These are phyloP conservation scores for Oncorhynchus nerka DNA, from an alignment of 2,113 vertebrate genomes.

Conservation along the genomic window DNA sequence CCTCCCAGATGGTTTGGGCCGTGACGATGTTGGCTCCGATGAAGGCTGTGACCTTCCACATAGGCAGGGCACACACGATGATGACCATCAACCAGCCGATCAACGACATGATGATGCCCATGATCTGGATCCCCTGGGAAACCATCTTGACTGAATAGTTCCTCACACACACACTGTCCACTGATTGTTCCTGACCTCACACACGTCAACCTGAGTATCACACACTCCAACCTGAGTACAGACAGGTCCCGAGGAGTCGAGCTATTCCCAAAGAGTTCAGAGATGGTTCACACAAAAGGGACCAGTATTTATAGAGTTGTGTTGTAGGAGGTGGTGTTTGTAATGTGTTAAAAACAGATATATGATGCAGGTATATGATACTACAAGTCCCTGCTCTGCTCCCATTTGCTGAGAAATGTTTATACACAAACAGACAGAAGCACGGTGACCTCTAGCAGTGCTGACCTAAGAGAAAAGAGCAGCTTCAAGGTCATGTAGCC, in stretches of 20 bases:
- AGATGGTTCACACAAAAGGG: neutral
- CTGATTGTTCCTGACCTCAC: neutral
- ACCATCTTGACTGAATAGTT: slow-evolving; percentile 53
- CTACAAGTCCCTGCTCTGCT: slow-evolving; percentile 1
- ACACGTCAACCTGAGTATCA: neutral
- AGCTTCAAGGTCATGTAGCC: slow-evolving; percentile 51
- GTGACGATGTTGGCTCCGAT: slow-evolving; percentile 75
- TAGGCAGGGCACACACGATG: slow-evolving; percentile 70
- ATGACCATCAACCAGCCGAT: slow-evolving; percentile 70
- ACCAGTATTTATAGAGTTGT: slow-evolving; percentile 44
- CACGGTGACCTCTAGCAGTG: slow-evolving; percentile 40
- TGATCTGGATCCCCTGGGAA: slow-evolving; percentile 72
- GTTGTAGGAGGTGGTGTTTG: slow-evolving; percentile 22
- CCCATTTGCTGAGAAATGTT: slow-evolving; percentile 45
- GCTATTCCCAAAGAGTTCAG: slow-evolving; percentile 2
- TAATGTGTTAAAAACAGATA: neutral
- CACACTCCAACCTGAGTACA: neutral
- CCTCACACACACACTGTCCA: neutral
- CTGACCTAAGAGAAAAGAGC: slow-evolving; percentile 43
- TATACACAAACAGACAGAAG: slow-evolving; percentile 66
- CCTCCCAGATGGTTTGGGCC: slow-evolving; percentile 74
- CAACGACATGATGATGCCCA: slow-evolving; percentile 54
- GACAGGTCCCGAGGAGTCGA: neutral
- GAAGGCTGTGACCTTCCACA: slow-evolving; percentile 74
- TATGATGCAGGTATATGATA: neutral